These are phyloP conservation scores for Lordiphosa andalusiaca DNA, from an alignment of 2,888 invertebrate genomes.

Conservation along the genomic window DNA sequence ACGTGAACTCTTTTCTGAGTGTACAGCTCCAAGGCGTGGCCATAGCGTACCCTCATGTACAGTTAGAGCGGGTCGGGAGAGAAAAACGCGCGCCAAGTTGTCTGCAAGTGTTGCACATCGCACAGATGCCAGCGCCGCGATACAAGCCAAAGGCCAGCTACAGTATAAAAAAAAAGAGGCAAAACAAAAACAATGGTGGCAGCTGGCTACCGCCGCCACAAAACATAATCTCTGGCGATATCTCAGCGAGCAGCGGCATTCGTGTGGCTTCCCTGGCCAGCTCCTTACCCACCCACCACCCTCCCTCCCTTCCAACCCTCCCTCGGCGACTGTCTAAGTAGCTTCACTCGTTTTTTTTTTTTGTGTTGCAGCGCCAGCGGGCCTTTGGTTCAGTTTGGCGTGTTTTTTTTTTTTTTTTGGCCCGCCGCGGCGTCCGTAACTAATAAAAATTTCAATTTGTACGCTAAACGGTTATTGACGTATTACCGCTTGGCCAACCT, in stretches of 20 bases:
- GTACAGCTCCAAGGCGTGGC: constrained; percentile 45
- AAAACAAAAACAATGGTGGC: constrained; percentile 74
- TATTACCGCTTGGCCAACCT: constrained; percentile 66
- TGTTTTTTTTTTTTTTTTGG: constrained; percentile 27
- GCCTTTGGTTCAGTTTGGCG: constrained; percentile 56
- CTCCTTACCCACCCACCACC: constrained; percentile 15
- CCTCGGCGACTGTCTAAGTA: constrained; percentile 45
- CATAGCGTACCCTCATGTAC: constrained; percentile 41
- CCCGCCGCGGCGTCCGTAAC: constrained; percentile 58
- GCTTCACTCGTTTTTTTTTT: constrained; percentile 33
- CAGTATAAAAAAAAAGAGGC: constrained; percentile 12
- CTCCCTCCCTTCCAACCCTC: constrained; percentile 1
- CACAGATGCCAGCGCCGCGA: constrained; percentile 71
- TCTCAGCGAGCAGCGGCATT: constrained; percentile 64
- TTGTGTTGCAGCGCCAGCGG: constrained; percentile 52
- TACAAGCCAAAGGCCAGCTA: constrained; percentile 72
- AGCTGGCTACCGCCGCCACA: constrained; percentile 71
- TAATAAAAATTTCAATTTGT: constrained; percentile 76
- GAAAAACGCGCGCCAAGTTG: constrained; percentile 67
- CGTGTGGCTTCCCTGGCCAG: constrained; percentile 67
- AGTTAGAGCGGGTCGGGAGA: constrained; percentile 21
- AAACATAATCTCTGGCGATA: constrained; percentile 74
- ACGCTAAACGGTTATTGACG: constrained; percentile 76
- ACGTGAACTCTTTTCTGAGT: too few species aligned
- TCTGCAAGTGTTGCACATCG: constrained; percentile 74